phyloP scores from a whole-genome alignment of 2,113 vertebrate genomes.

The Sylvia atricapilla region DNA sequence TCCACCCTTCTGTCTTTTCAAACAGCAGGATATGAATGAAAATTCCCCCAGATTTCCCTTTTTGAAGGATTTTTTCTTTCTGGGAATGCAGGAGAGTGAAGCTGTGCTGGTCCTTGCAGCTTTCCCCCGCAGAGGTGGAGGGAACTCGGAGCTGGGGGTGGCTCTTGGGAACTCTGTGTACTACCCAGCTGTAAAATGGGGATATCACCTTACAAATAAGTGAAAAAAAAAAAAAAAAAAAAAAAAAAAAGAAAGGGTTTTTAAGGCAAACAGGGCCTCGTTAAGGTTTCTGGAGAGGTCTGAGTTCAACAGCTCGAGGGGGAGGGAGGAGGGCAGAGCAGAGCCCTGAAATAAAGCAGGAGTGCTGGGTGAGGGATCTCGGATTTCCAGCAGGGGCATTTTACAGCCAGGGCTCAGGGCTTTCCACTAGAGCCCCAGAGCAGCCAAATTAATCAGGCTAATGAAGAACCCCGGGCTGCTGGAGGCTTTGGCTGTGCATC shows the following conservation, averaged over 20 bases:
- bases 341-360: slow-evolving; percentile 2
- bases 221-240: not conserved
- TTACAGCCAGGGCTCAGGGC: not conserved
- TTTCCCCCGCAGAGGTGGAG: rapidly evolving
- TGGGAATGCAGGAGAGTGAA: not conserved
- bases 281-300: not conserved
- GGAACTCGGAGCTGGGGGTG: not conserved
- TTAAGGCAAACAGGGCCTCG: not conserved
- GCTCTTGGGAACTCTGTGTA: not conserved
- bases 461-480: not conserved
- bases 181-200: not conserved
- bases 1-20: not conserved
- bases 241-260: not conserved
- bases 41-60: rapidly evolving
- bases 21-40: not conserved
- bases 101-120: not conserved
- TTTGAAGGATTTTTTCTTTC: not conserved
- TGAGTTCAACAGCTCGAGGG: not conserved
- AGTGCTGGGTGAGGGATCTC: not conserved
- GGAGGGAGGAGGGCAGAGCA: not conserved
- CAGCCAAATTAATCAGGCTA: not conserved
- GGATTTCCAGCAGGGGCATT: not conserved
- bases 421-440: not conserved
- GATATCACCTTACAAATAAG: not conserved
- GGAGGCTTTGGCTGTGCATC: not conserved